A percentile compares a stretch with the other conserved stretches of the same genome.
Conservation (phyloP, 2,797 vertebrate genomes). For the Liparis tanakae region DNA sequence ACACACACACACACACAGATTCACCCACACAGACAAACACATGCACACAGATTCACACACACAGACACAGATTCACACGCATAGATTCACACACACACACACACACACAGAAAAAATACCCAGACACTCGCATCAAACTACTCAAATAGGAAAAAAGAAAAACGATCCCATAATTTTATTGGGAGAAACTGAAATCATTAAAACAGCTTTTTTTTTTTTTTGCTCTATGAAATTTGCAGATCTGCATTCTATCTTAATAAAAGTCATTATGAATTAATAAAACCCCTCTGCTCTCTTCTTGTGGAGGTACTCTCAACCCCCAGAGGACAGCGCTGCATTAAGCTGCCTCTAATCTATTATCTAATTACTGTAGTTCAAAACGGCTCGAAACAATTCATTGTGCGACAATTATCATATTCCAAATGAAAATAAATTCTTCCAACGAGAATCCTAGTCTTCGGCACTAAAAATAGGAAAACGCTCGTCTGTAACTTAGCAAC, state of each 20-base stretch:
- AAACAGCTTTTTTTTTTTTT: slow-evolving; percentile 11
- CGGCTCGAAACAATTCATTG: slow-evolving; percentile 77
- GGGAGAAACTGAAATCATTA: slow-evolving; percentile 32
- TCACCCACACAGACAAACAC: neutral
- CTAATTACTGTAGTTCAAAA: slow-evolving; percentile 81
- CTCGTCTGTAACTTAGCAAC: slow-evolving; percentile 88
- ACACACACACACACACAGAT: slow-evolving; percentile 11
- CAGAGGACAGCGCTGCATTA: slow-evolving; percentile 74
- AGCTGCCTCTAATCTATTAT: slow-evolving; percentile 76
- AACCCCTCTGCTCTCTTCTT: slow-evolving; percentile 61
- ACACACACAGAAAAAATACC: no score
- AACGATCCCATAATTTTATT: neutral
- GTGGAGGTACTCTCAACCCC: slow-evolving; percentile 69
- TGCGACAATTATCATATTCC: slow-evolving; percentile 81
- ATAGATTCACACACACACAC: no score
- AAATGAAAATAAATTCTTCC: slow-evolving; percentile 84
- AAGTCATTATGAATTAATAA: slow-evolving; percentile 73
- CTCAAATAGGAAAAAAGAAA: neutral
- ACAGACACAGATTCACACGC: no score
- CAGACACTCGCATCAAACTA: neutral
- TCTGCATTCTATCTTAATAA: slow-evolving; percentile 52
- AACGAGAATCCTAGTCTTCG: slow-evolving; percentile 78
- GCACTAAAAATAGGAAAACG: slow-evolving; percentile 87
- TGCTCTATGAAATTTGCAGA: slow-evolving; percentile 45
- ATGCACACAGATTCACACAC: neutral